Conservation (phyloP, 2,797 vertebrate species). For the Melanotaenia nigrans region DNA sequence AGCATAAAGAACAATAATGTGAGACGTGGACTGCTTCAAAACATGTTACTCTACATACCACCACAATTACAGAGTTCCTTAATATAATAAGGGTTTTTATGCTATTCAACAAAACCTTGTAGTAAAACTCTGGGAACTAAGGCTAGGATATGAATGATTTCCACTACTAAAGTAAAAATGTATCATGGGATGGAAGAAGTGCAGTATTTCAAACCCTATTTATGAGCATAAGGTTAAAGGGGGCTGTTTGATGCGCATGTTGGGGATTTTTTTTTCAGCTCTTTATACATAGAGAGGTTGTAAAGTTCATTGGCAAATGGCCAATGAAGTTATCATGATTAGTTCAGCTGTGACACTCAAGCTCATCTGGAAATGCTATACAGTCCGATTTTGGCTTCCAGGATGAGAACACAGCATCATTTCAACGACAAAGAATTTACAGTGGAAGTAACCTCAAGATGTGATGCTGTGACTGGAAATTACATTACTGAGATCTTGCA, state of each 20-base stretch:
- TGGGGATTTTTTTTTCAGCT: conserved; percentile 37
- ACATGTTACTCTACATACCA: conserved; percentile 7
- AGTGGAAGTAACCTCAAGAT: conserved; percentile 61
- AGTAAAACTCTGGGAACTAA: conserved; percentile 29
- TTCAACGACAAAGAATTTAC: conserved; percentile 70
- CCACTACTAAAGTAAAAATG: conserved; percentile 38
- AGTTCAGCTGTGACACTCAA: conserved; percentile 57
- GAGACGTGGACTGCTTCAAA: conserved; percentile 18
- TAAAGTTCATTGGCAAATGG: conserved; percentile 46
- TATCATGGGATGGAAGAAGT: conserved; percentile 33
- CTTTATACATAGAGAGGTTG: conserved; percentile 34
- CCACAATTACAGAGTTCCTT: not conserved
- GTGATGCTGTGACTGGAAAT: conserved; percentile 61
- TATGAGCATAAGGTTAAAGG: conserved; percentile 51
- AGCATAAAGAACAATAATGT: conserved; percentile 30
- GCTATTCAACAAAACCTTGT: conserved; percentile 2
- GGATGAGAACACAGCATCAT: conserved; percentile 58
- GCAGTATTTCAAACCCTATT: conserved; percentile 46
- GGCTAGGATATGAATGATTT: conserved; percentile 21
- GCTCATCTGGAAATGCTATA: conserved; percentile 79
- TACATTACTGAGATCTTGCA: conserved; percentile 51
- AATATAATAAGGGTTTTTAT: not conserved
- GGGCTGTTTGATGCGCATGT: conserved; percentile 35
- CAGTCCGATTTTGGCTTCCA: conserved; percentile 49
- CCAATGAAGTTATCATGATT: conserved; percentile 60